Conservation (phyloP, 2,113 vertebrate species). For the Columbina picui region DNA sequence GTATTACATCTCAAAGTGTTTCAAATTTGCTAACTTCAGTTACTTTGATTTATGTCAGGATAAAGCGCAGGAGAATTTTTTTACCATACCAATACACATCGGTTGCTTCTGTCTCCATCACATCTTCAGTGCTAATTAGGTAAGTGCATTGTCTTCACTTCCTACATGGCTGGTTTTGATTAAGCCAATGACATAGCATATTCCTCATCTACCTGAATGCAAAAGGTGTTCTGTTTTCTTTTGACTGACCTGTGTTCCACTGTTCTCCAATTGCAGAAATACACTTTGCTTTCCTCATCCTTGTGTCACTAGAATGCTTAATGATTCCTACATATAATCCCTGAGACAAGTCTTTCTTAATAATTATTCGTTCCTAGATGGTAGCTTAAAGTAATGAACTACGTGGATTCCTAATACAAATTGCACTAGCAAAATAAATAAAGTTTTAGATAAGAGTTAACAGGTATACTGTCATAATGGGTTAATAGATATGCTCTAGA, state of each 20-base stretch:
- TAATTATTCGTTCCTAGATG: not conserved
- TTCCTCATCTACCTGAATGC: not conserved
- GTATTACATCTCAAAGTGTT: not conserved
- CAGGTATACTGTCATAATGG: not conserved
- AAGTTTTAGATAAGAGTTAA: not conserved
- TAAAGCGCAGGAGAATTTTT: not conserved
- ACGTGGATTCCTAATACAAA: not conserved
- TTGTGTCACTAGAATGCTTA: not conserved
- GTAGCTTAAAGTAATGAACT: not conserved
- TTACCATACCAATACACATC: not conserved
- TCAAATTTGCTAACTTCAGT: not conserved
- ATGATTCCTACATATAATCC: not conserved
- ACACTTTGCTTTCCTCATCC: not conserved
- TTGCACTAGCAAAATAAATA: not conserved
- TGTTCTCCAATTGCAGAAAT: not conserved
- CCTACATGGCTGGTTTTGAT: not conserved
- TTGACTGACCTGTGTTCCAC: not conserved
- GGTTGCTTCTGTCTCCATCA: not conserved
- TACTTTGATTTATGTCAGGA: not conserved
- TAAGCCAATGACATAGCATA: not conserved
- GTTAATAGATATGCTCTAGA: not conserved
- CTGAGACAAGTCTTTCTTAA: not conserved
- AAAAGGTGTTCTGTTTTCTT: not conserved
- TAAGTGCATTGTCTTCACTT: not conserved
- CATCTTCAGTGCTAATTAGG: not conserved